phyloP scores from a whole-genome alignment of 2,113 vertebrate genomes.

The Haemorhous mexicanus region DNA sequence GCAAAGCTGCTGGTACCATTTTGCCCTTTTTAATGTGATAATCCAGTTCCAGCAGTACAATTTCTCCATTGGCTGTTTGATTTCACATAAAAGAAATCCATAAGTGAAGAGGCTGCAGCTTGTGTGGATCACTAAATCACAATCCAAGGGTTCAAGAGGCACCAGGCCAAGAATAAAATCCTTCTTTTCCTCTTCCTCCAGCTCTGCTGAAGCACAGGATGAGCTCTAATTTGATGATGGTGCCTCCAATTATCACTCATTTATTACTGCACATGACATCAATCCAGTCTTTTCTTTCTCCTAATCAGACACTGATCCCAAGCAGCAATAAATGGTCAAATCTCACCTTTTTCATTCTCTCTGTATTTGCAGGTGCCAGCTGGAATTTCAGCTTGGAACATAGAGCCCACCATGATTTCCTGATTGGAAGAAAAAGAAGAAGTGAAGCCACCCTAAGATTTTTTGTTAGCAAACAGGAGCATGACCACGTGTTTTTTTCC shows the following conservation, averaged over 20 bases:
- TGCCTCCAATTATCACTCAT: neutral
- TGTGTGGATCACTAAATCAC: neutral
- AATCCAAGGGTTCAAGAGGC: neutral
- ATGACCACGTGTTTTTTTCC: neutral
- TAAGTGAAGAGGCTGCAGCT: neutral
- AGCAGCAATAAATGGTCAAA: neutral
- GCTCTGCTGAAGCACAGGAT: neutral
- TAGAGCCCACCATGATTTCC: slow-evolving; percentile 99
- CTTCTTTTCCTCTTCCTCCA: neutral
- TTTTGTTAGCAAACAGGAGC: neutral
- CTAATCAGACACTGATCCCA: neutral
- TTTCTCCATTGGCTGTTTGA: neutral
- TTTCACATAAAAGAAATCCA: accelerated
- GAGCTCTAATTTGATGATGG: neutral
- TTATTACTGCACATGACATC: neutral
- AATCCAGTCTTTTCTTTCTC: neutral
- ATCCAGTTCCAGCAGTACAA: neutral
- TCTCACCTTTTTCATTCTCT: slow-evolving; percentile 93
- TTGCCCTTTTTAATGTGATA: neutral
- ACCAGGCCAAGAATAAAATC: neutral
- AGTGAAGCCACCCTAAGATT: neutral
- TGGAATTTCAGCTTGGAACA: slow-evolving; percentile 98
- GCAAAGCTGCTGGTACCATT: neutral
- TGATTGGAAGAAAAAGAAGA: slow-evolving; percentile 52
- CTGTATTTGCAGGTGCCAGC: slow-evolving; percentile 88